Evolutionary conservation across 2,113 vertebrate species (phyloP), one percentile per base, ranked within the genome.

Genomic region (Indri indri): DNA sequence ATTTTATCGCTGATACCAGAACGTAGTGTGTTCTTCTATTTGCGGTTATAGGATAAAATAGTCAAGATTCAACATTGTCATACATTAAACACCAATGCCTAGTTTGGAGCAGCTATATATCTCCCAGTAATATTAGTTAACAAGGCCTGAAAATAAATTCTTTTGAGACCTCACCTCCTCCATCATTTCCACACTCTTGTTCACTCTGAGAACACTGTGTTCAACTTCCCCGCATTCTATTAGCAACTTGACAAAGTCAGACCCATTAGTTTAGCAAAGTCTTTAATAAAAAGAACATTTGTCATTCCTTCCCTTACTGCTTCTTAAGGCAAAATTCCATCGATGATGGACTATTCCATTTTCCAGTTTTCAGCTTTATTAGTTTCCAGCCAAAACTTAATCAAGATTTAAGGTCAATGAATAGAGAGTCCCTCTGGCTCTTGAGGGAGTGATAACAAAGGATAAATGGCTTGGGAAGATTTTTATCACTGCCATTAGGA

Each of bases 371-470:
- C 12, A 88, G 87, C 52, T 59, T 97, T 95, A 74, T 97, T 98
- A 95, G 68, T 98, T 98, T 98, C 90, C 90, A 98, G 94, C 87
- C 79, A 96, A 97, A 97, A 92, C 79, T 91, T 96, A 98, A 97
- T 98, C 95, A 97, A 98, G 79, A 96, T 97, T 97, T 98, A 98
- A 98, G 73, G 65, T 91, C 79, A 88, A 57, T 92, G 63, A 98
- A 96, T 92, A 84, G 50, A 88, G 83, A 98, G 73, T 91, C 23
- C 0, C 16, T 9, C 47, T 97, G 77, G 52, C 77, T 84, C 88
- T 94, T 87, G 34, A 83, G 40, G 30, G 65, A 83, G 90, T 92
- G 82, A 96, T 45, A 96, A 59, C 87, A 88, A 94, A 96, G 95
- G 84, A 92, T 96, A 97, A 97, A 93, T 66, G 73, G 84, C 17